These are phyloP conservation scores for Sussaba pulchella DNA, from an alignment of 2,888 invertebrate species.

Conservation along the genomic window DNA sequence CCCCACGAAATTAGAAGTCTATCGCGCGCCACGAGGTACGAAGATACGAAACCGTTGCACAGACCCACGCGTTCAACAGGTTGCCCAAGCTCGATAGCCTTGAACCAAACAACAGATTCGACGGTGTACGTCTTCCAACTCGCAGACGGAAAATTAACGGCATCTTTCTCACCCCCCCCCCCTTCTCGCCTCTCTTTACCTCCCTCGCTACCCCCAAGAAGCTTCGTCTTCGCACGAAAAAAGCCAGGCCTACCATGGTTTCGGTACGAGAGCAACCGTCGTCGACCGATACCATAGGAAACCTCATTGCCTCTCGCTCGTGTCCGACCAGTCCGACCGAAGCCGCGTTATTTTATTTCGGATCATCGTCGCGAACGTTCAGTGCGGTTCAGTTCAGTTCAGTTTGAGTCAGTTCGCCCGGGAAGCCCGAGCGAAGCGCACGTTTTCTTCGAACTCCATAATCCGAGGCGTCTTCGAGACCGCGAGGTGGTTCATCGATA, in stretches of 20 bases:
- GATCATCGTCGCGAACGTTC: constrained; percentile 13
- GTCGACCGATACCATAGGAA: constrained; percentile 58
- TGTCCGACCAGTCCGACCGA: neutral
- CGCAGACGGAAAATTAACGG: constrained; percentile 20
- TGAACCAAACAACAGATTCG: neutral
- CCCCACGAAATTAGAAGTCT: too few relatives aligned
- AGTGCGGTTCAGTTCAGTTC: too few relatives aligned
- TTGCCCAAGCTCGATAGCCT: constrained; percentile 23
- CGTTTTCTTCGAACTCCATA: neutral
- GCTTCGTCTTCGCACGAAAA: neutral
- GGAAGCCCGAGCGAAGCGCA: constrained; percentile 46
- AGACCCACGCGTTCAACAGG: neutral
- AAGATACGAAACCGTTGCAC: too few relatives aligned
- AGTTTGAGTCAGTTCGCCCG: constrained; percentile 54
- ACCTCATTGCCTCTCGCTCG: constrained; percentile 51
- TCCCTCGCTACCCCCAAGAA: neutral
- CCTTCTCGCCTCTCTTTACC: neutral
- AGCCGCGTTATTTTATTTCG: constrained; percentile 45
- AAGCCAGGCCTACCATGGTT: neutral
- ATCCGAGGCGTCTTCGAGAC: too few relatives aligned
- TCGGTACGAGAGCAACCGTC: constrained; percentile 6
- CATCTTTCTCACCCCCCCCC: neutral
- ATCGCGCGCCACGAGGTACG: too few relatives aligned
- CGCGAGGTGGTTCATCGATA: too few relatives aligned
- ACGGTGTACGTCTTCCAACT: neutral